Evolutionary conservation across 2,113 vertebrate species (phyloP), one percentile per base, ranked within the genome.

Genomic region (Heloderma charlesbogerti): DNA sequence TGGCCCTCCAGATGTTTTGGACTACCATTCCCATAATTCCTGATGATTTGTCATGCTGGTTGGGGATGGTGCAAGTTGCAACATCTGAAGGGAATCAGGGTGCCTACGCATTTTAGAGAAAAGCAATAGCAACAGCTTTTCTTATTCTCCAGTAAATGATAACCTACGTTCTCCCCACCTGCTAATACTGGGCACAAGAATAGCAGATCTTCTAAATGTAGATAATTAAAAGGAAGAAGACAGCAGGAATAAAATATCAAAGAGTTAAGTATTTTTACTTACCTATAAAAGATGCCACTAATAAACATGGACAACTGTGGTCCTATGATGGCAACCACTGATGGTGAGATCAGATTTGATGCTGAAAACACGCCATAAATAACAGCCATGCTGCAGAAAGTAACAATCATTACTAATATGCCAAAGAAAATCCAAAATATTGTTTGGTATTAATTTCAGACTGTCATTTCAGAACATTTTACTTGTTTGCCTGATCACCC

Each of bases 291-390:
- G 6, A 99, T 83, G 0, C 99, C 99, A 78, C 99, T 98, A 48
- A 98, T 89, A 93, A 99, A 98, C 98, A 99, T 98, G 22, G 99
- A 99, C 2, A 99, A 95, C 0, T 98, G 99, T 31, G 98, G 98
- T 34, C 99, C 99, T 29, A 99, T 95, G 81, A 99, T 67, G 0
- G 98, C 97, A 67, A 99, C 98, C 95, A 99, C 98, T 0, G 99
- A 99, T 0, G 99, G 99, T 0, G 99, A 98, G 8, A 99, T 96
- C 81, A 99, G 96, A 94, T 99, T 99, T 48, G 98, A 99, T 3
- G 98, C 98, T 1, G 99, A 99, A 94, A 99, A 99, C 12, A 99
- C 99, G 2, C 99, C 98, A 45, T 99, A 99, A 96, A 99, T 99
- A 95, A 99, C 98, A 13, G 99, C 97, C 98, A 99, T 98, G 96